phyloP scores from a whole-genome alignment of 2,113 vertebrate genomes.

The Nothocercus julius region DNA sequence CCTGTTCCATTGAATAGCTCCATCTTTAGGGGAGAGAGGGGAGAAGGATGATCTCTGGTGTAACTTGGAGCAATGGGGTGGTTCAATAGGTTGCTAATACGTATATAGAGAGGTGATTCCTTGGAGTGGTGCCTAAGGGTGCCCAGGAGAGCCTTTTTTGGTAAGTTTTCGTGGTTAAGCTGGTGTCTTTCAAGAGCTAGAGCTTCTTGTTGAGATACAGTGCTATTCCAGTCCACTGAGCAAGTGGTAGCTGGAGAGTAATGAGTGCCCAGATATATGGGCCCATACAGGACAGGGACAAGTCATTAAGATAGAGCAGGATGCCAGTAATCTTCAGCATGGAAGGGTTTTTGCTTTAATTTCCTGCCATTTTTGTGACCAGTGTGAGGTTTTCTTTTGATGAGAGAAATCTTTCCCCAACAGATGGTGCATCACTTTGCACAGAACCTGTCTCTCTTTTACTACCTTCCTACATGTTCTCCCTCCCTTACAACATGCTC shows the following conservation, averaged over 20 bases:
- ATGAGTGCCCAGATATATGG: slow-evolving; percentile 1
- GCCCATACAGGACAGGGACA: neutral
- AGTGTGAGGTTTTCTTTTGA: neutral
- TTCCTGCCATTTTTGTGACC: slow-evolving; percentile 3
- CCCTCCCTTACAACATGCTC: neutral
- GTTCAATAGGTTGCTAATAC: slow-evolving; percentile 32
- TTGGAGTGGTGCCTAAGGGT: neutral
- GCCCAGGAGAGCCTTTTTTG: slow-evolving; percentile 25
- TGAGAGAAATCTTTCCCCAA: slow-evolving; percentile 1
- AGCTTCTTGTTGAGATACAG: neutral
- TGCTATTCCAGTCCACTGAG: neutral
- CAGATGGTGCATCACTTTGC: neutral
- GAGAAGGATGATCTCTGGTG: neutral
- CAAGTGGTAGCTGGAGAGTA: slow-evolving; percentile 17
- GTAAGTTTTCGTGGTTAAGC: neutral
- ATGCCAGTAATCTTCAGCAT: neutral
- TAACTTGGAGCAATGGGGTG: neutral
- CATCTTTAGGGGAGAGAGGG: neutral
- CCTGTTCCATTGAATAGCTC: slow-evolving; percentile 26
- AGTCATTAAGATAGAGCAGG: neutral
- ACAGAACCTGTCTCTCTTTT: neutral
- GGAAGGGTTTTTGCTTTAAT: slow-evolving; percentile 43
- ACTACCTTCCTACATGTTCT: neutral
- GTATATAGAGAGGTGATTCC: slow-evolving; percentile 23
- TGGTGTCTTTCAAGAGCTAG: neutral